phyloP scores from a whole-genome alignment of 2,888 invertebrate species.

The Lepidocyrtinus sp. region DNA sequence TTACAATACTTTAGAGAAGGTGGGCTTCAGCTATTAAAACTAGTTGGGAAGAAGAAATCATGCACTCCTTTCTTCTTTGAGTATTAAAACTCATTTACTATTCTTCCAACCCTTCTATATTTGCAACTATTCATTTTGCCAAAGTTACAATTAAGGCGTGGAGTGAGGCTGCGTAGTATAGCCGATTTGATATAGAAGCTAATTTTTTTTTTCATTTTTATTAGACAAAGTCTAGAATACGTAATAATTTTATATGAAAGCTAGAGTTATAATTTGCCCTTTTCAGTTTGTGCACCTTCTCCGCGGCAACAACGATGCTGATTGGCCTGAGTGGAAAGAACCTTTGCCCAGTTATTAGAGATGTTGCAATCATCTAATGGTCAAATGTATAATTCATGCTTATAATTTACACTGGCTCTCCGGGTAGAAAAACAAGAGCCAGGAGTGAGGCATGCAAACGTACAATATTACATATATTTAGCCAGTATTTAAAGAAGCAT shows the following conservation, averaged over 20 bases:
- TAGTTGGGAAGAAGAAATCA: background rate
- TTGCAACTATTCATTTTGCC: background rate
- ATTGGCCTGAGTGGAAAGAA: constrained; percentile 37
- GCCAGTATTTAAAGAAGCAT: constrained; percentile 17
- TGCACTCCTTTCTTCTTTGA: constrained; percentile 9
- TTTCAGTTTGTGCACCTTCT: background rate
- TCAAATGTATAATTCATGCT: constrained; percentile 70
- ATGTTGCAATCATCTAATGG: constrained; percentile 70
- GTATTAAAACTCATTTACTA: constrained; percentile 46
- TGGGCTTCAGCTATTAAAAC: constrained; percentile 49
- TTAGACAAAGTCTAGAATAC: constrained; percentile 4
- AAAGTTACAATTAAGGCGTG: constrained; percentile 14
- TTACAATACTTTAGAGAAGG: too few relatives aligned
- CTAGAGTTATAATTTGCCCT: constrained; percentile 1
- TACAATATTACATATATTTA: constrained; percentile 60
- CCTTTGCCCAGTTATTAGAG: constrained; percentile 67
- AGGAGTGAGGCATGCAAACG: constrained; percentile 66
- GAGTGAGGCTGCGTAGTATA: constrained; percentile 3
- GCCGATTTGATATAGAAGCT: constrained; percentile 30
- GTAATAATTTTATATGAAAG: constrained; percentile 8
- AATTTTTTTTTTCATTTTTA: constrained; percentile 21
- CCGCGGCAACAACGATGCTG: constrained; percentile 33
- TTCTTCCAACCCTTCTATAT: constrained; percentile 26
- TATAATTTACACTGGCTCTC: constrained; percentile 68
- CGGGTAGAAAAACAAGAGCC: background rate